Evolutionary conservation across 2,888 invertebrate species (phyloP).

Genomic region (Onthophagus sagittarius): DNA sequence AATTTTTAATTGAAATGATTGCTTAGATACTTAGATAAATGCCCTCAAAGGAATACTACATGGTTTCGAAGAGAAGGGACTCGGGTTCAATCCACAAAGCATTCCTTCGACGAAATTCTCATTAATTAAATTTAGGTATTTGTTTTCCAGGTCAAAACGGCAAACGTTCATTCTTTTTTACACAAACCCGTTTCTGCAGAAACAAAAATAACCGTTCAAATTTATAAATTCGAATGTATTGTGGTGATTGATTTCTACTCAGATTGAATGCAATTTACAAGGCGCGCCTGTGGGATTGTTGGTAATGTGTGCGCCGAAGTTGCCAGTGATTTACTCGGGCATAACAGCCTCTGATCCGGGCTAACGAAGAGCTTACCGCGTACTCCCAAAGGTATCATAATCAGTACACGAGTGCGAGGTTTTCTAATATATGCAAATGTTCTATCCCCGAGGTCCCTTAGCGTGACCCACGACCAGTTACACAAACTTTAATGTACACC

Average conservation of each 20-base stretch:
- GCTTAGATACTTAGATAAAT: conserved; percentile 46
- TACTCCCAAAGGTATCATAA: conserved; percentile 40
- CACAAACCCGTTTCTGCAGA: no score
- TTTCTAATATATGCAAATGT: conserved; percentile 41
- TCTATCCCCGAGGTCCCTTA: conserved; percentile 22
- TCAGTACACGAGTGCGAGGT: conserved; percentile 34
- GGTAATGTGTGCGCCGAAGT: conserved; percentile 25
- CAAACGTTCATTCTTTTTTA: not conserved
- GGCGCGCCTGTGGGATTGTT: conserved; percentile 11
- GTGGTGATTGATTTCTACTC: not conserved
- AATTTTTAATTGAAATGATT: no score
- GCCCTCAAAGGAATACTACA: conserved; percentile 41
- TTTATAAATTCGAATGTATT: not conserved
- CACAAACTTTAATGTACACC: not conserved
- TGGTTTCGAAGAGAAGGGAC: conserved; percentile 27
- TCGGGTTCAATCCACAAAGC: conserved; percentile 41
- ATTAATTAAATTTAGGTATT: conserved; percentile 51
- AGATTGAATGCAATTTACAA: conserved; percentile 3
- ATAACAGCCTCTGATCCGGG: conserved; percentile 28
- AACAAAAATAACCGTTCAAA: not conserved
- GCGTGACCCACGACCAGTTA: not conserved
- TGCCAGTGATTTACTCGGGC: conserved; percentile 26
- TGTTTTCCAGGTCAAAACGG: conserved; percentile 39
- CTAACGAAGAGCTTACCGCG: conserved; percentile 32
- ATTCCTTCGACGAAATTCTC: conserved; percentile 48